Base-by-base conservation (phyloP, 1,140 invertebrate species). In the Cydia amplana region DNA sequence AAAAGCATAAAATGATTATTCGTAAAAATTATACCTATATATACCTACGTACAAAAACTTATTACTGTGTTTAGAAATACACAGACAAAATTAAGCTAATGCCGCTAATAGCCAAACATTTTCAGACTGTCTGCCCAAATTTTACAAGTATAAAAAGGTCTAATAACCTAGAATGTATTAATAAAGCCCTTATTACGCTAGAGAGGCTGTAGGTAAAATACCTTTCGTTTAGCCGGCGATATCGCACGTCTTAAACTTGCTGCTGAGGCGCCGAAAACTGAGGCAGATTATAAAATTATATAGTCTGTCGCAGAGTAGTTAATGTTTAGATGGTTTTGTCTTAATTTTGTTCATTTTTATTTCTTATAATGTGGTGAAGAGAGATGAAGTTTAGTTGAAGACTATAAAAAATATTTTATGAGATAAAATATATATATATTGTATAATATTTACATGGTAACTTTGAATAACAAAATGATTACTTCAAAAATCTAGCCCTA, bases 211-310 rank as follows among this genome's bases (percentile, higher is more conserved):
- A 60, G 55, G 55, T 23, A 70, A 65, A 70, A 43, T 70, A 18
- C 16, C 14, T 67, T 70, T 70, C 65, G 28, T 70, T 70, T 40
- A 40, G 12, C 65, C 65, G 28, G 16, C n/a, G 65, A 70, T 70
- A 70, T 70, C 12, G 25, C 65, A 36, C 16, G 32, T 43, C 65
- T 70, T 70, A 43, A 70, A 43, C 10, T 36, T 43, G 65, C n/a
- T 40, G 28, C 65, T 70, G 14, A 70, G 32, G 16, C 65, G 65
- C 65, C 65, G 65, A 70, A 70, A 70, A 70, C 32, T 18, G 65
- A 43, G 28, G 6, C 0, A 28, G 65, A 70, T 70, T 70, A 70
- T 70, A 70, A 70, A 70, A 70, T 70, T 70, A 70, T 70, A 20
- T 70, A 70, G 65, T 43, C 65, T 43, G 16, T 40, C 36, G 32